A percentile compares a stretch with the other conserved stretches of the same genome.
Evolutionary conservation across 2,113 vertebrate genomes (phyloP).

Genomic region (Rhadina sibilatrix): DNA sequence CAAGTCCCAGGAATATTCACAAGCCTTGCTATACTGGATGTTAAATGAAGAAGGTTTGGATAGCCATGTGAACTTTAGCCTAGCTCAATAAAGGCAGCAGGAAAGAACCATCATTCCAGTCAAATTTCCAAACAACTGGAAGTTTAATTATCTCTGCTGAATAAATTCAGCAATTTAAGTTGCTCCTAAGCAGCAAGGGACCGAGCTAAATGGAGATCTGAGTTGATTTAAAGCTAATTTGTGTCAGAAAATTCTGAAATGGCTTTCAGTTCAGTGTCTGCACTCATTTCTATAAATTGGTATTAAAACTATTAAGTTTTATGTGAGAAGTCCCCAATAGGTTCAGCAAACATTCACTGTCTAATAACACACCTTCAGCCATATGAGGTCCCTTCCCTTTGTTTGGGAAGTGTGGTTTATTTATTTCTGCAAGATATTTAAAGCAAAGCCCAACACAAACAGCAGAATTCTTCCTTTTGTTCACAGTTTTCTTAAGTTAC

Average conservation of each 20-base stretch:
- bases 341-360: not conserved
- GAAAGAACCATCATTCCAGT: not conserved
- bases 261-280: not conserved
- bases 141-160: not conserved
- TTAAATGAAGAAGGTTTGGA: not conserved
- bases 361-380: not conserved
- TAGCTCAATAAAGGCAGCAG: not conserved
- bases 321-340: not conserved
- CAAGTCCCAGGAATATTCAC: not conserved
- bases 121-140: not conserved
- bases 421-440: not conserved
- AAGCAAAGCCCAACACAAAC: not conserved
- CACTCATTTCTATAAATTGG: not conserved
- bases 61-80: not conserved
- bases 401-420: not conserved
- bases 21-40: not conserved
- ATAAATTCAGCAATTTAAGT: not conserved
- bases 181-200: constrained; percentile 6
- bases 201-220: not conserved
- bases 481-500: not conserved
- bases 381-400: not conserved
- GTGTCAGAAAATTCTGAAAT: not conserved
- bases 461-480: not conserved
- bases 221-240: constrained; percentile 15
- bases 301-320: not conserved